A percentile compares a stretch with the other conserved stretches of the same genome.
These are phyloP conservation scores for Orcinus orca DNA, from an alignment of 2,113 vertebrate species.

Conservation along the genomic window DNA sequence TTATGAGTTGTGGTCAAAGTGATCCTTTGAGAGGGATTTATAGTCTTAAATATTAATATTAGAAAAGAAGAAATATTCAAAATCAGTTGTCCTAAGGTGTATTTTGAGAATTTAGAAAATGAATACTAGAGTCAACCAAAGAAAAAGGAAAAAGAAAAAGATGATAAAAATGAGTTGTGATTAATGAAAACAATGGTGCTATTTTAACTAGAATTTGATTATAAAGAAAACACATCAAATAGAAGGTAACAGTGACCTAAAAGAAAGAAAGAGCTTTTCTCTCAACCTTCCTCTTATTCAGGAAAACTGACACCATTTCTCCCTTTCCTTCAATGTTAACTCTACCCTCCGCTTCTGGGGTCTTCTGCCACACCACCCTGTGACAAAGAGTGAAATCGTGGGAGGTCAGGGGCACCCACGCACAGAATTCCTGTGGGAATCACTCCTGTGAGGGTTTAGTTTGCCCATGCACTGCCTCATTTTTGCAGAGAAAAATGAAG, in stretches of 20 bases:
- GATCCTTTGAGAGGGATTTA: background rate
- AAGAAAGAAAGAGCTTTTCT: slow-evolving; percentile 30
- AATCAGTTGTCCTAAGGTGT: background rate
- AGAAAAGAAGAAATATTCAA: background rate
- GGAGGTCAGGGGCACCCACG: background rate
- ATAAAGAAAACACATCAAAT: slow-evolving; percentile 26
- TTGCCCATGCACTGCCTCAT: background rate
- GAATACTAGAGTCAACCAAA: background rate
- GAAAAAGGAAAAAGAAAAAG: background rate
- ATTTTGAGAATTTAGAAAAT: slow-evolving; percentile 2
- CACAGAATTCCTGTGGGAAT: background rate
- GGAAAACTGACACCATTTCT: background rate
- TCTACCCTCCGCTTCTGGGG: background rate
- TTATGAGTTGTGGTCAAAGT: background rate
- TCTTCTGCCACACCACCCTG: background rate
- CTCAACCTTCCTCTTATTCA: background rate
- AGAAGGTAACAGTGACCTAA: background rate
- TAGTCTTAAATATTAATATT: background rate
- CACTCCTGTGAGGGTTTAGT: background rate
- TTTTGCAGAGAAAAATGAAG: background rate
- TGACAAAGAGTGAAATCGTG: background rate
- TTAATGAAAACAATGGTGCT: background rate
- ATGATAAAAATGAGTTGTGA: background rate
- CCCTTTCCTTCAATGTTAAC: background rate
- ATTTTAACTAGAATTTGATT: slow-evolving; percentile 45